Evolutionary conservation across 2,113 vertebrate species (phyloP).

Genomic region (Sinocyclocheilus rhinocerous): DNA sequence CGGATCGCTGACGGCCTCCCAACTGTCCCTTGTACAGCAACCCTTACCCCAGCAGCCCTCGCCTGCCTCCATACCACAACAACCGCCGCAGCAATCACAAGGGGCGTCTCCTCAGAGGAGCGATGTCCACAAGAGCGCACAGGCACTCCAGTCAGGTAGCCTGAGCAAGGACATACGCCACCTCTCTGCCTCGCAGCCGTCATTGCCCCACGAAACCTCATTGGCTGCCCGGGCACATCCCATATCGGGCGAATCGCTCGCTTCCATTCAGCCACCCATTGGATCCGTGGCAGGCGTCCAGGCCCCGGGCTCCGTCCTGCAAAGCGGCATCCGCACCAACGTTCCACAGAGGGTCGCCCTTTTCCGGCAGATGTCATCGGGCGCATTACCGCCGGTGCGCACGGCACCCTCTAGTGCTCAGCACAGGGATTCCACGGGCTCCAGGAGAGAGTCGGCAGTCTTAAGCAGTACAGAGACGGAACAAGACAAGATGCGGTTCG

Average conservation of each 20-base stretch:
- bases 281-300: constrained; percentile 63
- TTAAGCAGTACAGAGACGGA: constrained; percentile 91
- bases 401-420: constrained; percentile 74
- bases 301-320: constrained; percentile 76
- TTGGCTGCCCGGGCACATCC: constrained; percentile 85
- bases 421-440: constrained; percentile 84
- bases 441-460: constrained; percentile 83
- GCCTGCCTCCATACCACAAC: constrained; percentile 64
- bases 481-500: constrained; percentile 94
- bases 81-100: constrained; percentile 63
- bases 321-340: constrained; percentile 76
- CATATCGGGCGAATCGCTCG: constrained; percentile 88
- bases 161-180: constrained; percentile 91
- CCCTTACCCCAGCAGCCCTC: constrained; percentile 67
- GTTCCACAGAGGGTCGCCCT: constrained; percentile 88
- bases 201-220: constrained; percentile 91
- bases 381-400: constrained; percentile 87
- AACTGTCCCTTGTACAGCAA: constrained; percentile 89
- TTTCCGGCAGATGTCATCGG: constrained; percentile 96
- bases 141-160: constrained; percentile 88
- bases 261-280: constrained; percentile 82
- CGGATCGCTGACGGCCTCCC: constrained; percentile 87
- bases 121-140: constrained; percentile 89
- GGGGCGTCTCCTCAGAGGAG: constrained; percentile 80
- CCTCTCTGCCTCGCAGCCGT: constrained; percentile 97